Percentiles rank a stretch among this genome's conserved stretches.
Conservation (phyloP, 2,888 invertebrate species). For the Drosophila phalerata region DNA sequence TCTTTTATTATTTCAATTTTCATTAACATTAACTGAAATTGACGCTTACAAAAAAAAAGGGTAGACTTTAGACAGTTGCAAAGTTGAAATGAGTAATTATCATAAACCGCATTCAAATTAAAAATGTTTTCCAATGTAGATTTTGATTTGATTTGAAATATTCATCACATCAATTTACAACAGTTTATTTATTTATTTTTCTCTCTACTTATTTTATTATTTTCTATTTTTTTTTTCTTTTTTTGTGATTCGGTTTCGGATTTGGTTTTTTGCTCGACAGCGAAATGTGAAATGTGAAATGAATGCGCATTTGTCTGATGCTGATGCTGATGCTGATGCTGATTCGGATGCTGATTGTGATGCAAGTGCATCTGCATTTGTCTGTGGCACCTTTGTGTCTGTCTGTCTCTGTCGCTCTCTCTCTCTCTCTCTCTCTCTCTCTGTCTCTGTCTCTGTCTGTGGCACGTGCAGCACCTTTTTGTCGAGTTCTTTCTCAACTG, state of each 20-base stretch:
- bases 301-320: constrained; percentile 41
- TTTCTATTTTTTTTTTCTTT: background rate
- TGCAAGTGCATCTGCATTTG: constrained; percentile 42
- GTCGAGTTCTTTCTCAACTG: constrained; percentile 7
- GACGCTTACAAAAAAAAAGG: constrained; percentile 4
- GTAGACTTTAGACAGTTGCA: background rate
- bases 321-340: constrained; percentile 17
- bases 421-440: background rate
- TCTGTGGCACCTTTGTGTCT: constrained; percentile 40
- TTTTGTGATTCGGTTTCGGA: background rate
- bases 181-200: constrained; percentile 10
- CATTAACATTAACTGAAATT: constrained; percentile 20
- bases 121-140: background rate
- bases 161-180: constrained; percentile 19
- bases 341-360: constrained; percentile 6
- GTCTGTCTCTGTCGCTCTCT: too few relatives aligned
- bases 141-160: constrained; percentile 19
- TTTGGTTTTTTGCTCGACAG: constrained; percentile 19
- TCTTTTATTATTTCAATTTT: constrained; percentile 14
- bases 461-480: constrained; percentile 28
- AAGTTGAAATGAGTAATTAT: constrained; percentile 12
- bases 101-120: constrained; percentile 21
- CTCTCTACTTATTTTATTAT: background rate
- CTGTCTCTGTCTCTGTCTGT: constrained; percentile 1
- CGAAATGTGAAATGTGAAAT: constrained; percentile 48